Evolutionary conservation across 2,888 invertebrate species (phyloP).

Genomic region (Melanotus villosus): DNA sequence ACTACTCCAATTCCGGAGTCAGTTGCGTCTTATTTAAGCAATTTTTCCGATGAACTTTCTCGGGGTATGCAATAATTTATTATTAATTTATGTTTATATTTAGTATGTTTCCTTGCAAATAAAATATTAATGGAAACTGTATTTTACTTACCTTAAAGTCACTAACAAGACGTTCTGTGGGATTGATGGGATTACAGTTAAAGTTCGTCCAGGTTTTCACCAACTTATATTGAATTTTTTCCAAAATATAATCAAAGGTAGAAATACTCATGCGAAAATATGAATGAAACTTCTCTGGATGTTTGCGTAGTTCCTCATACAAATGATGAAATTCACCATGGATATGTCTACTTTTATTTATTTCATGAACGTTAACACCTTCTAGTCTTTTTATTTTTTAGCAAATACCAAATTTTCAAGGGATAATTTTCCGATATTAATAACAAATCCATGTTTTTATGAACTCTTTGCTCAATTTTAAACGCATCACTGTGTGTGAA

Average conservation of each 20-base stretch:
- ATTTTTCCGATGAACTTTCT: background rate
- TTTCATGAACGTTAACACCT: background rate
- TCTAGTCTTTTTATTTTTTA: background rate
- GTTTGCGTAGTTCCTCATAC: background rate
- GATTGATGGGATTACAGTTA: background rate
- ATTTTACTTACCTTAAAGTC: conserved; percentile 5
- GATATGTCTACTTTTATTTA: background rate
- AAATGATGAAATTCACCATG: conserved; percentile 4
- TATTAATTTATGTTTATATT: background rate
- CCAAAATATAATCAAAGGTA: conserved; percentile 3
- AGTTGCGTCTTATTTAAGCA: conserved; percentile 7
- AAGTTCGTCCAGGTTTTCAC: conserved; percentile 14
- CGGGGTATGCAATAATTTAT: background rate
- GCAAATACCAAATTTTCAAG: background rate
- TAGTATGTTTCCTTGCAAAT: background rate
- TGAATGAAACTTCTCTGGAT: background rate
- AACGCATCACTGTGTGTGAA: background rate
- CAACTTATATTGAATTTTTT: too few relatives aligned
- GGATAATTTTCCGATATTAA: background rate
- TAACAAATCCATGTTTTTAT: background rate
- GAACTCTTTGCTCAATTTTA: background rate
- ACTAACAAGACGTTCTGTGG: conserved; percentile 6
- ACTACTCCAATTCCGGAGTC: conserved; percentile 7
- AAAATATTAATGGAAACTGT: background rate
- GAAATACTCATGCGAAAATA: conserved; percentile 1